Evolutionary conservation across 1,140 invertebrate species (phyloP), one percentile per base, ranked within the genome.

Genomic region (Ganaspis sp.): DNA sequence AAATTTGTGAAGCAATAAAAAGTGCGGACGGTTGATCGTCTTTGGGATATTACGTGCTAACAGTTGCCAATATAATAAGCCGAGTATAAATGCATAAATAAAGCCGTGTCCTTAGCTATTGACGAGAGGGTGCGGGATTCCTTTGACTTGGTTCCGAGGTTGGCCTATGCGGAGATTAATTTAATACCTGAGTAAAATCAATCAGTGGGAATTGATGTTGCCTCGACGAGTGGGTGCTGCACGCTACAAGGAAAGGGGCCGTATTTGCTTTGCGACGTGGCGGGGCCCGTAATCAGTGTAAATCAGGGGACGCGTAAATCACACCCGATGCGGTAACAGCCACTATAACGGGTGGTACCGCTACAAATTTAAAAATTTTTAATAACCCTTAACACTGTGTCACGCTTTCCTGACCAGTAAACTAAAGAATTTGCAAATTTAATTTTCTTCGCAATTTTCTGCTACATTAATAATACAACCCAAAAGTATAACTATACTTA

Each of bases 221-320:
- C 75, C 72, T 82, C 71, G 79, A 78, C 73, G 82, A 85, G 85
- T 87, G 84, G 83, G 85, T 86, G 86, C 80, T 74, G 58, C 17
- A 23, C 64, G 69, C 26, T 12, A 70, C 71, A 73, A 75, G 72
- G 76, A 80, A 64, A 29, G 70, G 73, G 80, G 84, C 79, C 83
- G 79, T 90, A 85, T 91, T 90, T 90, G 86, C 88, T 90, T 90
- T 86, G 87, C 85, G 84, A 88, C 86, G 85, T 86, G 82, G 81
- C 85, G 84, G 84, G 86, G 81, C 86, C 88, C 85, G 88, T 91
- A 91, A 91, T 91, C 90, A 91, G 90, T 88, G 90, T 91, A 91
- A 91, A 91, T 91, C 90, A 90, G 89, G 86, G 87, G 86, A 89
- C 88, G 84, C 89, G 90, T 91, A 91, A 91, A 91, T 91, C 89